phyloP scores from a whole-genome alignment of 2,113 vertebrate species.

The Emydura subglobosa region DNA sequence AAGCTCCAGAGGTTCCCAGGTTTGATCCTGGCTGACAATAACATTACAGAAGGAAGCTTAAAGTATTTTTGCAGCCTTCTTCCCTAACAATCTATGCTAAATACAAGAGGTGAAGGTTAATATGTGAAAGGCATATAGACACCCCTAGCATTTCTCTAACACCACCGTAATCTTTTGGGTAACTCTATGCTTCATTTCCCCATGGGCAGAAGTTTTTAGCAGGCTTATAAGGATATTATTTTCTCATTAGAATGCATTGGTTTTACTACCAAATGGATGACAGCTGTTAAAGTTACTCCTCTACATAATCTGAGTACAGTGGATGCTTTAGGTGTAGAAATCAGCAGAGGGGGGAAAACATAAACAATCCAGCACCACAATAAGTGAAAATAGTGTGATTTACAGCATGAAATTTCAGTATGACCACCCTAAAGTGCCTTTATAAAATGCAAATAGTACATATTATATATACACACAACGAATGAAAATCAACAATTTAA shows the following conservation, averaged over 20 bases:
- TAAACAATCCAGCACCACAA: not conserved
- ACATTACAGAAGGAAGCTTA: not conserved
- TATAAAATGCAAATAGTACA: conserved; percentile 18
- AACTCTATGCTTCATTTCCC: not conserved
- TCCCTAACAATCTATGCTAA: not conserved
- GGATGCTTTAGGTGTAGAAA: conserved; percentile 28
- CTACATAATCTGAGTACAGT: not conserved
- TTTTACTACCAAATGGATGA: conserved; percentile 11
- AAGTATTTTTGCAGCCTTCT: not conserved
- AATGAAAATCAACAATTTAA: conserved; percentile 15
- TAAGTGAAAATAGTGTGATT: conserved; percentile 43
- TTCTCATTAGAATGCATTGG: not conserved
- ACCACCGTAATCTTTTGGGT: not conserved
- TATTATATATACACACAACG: not conserved
- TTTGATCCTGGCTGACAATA: no score
- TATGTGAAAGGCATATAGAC: not conserved
- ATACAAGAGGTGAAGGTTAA: not conserved
- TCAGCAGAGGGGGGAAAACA: not conserved
- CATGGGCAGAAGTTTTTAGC: not conserved
- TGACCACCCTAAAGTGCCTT: not conserved
- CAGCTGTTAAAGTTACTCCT: conserved; percentile 9
- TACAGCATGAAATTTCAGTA: conserved; percentile 16
- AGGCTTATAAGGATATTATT: not conserved
- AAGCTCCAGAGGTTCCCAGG: no score
- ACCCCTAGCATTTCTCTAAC: not conserved